Evolutionary conservation across 1,140 invertebrate genomes (phyloP), one percentile per base, ranked within the genome.

Genomic region (Drosophila watanabei): DNA sequence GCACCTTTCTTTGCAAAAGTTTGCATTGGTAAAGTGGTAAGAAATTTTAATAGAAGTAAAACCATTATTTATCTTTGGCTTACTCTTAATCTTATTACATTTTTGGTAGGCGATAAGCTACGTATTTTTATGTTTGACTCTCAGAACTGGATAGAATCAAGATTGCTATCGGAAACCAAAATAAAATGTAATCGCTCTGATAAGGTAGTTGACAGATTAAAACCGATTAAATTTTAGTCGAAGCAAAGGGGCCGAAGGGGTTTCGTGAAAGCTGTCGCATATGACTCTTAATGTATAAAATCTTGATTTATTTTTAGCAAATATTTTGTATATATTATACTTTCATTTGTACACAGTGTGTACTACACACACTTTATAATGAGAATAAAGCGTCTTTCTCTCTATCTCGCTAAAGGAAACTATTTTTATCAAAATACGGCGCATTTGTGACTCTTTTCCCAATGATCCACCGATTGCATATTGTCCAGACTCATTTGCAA

Each of bases 401-500:
- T n/a, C n/a, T n/a, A n/a, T n/a, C n/a, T n/a, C n/a, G n/a, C n/a
- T n/a, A n/a, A n/a, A 52, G 14, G 30, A 52, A 33, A 32, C 16
- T 49, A 5, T 49, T 51, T n/a, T 16, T 11, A n/a, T 49, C 4
- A 30, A 52, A 18, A 52, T 32, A 13, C 16, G 18, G n/a, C 18
- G 16, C 9, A 18, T 33, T 33, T 52, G 30, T 14, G 11, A 6
- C 8, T 24, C 18, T 37, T 20, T 16, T 24, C 9, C 9, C 8
- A 56, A 24, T 16, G 18, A 28, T 24, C 11, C 16, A 37, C 14
- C 4, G 33, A 37, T n/a, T 41, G 33, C 8, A 45, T 43, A 6
- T 28, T 62, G 8, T 4, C 16, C 8, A 16, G 59, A 73, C 54
- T 52, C 70, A 72, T 73, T 61, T 51, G 37, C 68, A 57, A 43